Base-by-base conservation (phyloP, 2,888 invertebrate genomes). In the Himalopsyche anomala region DNA sequence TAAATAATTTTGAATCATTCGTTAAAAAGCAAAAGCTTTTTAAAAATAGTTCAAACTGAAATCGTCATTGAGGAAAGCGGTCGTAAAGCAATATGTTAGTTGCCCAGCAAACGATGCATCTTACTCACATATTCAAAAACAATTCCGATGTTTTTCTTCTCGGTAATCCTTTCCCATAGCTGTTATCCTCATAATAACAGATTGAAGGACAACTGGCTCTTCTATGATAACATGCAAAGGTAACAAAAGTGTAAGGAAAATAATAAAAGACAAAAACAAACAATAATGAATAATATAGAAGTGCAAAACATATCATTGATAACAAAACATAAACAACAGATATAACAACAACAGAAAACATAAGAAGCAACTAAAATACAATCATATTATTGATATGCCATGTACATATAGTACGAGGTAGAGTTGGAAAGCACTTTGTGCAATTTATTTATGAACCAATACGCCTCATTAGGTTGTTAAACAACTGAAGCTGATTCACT, bases 151-250 rank as follows among this genome's bases (percentile, higher is more conserved):
- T 83, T 83, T 83, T 80, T 56, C 85, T 83, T 85, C 85, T 82
- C 12, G 83, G 82, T n/a, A 85, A 85, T 40, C 80, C 83, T 80
- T 55, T 80, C n/a, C 83, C 85, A 45, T 82, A 82, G 79, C 28
- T 42, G 54, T 51, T 51, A 51, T 51, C 51, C 38, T 85, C 79
- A 85, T 85, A 85, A 85, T 80, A 85, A 85, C 83, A 85, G 51
- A 85, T 85, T 55, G 85, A 85, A 51, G 85, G 85, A 83, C 62
- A 83, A 85, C 85, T 85, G 79, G 85, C 85, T 85, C 85, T 15
- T 56, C 85, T 85, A 85, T 62, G 62, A 80, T 45, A 81, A 81
- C 85, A 83, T 83, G 85, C 79, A 38, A 83, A 83, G 36, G 40
- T 74, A 74, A 28, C 74, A 74, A 74, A 74, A 15, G 15, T 36